Evolutionary conservation across 2,797 vertebrate species (phyloP).

Genomic region (Tragopan temminckii): DNA sequence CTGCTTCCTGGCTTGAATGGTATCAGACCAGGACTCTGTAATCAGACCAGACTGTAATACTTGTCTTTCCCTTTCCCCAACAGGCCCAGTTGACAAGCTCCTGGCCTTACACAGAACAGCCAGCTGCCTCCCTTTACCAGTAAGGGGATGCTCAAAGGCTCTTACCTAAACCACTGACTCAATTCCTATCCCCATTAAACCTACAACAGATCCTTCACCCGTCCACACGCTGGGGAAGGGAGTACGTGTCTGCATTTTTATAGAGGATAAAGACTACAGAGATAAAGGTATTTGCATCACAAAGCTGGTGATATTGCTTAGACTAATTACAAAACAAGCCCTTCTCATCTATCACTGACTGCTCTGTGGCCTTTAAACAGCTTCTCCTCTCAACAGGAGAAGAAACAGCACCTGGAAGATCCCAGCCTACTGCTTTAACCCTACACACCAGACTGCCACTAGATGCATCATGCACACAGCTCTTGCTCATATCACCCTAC

Average conservation of each 20-base stretch:
- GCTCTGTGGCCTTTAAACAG: neutral
- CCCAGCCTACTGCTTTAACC: neutral
- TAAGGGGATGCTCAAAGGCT: neutral
- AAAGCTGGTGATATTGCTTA: neutral
- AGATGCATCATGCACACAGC: neutral
- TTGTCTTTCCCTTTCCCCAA: neutral
- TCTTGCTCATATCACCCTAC: neutral
- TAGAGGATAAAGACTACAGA: neutral
- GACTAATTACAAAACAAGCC: neutral
- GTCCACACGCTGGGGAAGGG: neutral
- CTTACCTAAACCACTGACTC: neutral
- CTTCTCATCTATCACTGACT: neutral
- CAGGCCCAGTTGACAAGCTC: neutral
- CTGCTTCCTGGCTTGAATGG: neutral
- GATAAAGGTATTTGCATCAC: neutral
- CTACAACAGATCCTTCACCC: neutral
- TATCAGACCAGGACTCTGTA: neutral
- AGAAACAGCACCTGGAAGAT: neutral
- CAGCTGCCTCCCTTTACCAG: neutral
- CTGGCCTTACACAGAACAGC: neutral
- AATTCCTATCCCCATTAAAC: neutral
- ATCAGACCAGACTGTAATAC: too few relatives aligned
- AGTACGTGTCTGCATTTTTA: neutral
- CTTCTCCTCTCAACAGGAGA: neutral
- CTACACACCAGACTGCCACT: neutral